Evolutionary conservation across 2,113 vertebrate species (phyloP).

Genomic region (Pelodiscus sinensis): DNA sequence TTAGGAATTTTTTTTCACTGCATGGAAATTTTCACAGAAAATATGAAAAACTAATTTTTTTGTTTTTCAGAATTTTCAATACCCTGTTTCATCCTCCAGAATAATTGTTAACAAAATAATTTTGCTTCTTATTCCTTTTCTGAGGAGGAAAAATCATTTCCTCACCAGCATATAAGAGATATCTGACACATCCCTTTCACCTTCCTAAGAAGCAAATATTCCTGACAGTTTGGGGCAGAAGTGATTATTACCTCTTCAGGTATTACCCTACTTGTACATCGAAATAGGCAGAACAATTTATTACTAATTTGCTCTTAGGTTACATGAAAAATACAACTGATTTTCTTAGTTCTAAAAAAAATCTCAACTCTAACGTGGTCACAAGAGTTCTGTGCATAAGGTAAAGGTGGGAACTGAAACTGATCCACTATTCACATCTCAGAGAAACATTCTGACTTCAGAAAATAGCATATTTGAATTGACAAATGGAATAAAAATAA

Average conservation of each 20-base stretch:
- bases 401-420: rapidly evolving
- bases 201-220: neutral
- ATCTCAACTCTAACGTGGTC: neutral
- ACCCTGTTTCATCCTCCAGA: no score
- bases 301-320: neutral
- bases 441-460: neutral
- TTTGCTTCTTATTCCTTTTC: neutral
- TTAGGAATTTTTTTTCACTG: neutral
- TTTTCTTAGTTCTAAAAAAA: neutral
- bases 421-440: neutral
- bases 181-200: neutral
- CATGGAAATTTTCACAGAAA: neutral
- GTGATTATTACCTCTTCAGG: neutral
- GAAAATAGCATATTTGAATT: neutral
- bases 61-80: neutral
- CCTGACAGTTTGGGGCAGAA: neutral
- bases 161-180: neutral
- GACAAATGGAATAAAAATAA: neutral
- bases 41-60: neutral
- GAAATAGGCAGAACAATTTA: no score
- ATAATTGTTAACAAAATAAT: neutral
- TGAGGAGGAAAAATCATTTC: neutral
- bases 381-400: rapidly evolving
- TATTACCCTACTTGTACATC: neutral
- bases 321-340: neutral